These are phyloP conservation scores for Pseudomyrmex sp. DNA, from an alignment of 1,140 invertebrate species.

Conservation along the genomic window DNA sequence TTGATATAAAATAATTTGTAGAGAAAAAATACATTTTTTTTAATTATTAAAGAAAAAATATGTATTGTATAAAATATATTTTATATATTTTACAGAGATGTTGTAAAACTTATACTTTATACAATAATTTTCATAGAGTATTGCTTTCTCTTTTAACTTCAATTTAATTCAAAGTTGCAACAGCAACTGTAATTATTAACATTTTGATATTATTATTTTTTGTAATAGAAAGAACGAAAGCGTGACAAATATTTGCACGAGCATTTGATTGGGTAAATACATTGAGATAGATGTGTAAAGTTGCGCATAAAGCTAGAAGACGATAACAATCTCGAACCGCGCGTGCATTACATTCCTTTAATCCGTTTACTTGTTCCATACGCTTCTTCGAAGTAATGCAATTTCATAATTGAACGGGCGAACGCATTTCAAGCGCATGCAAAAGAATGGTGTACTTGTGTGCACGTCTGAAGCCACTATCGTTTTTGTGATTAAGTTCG, in stretches of 20 bases:
- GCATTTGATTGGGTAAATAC: constrained; percentile 33
- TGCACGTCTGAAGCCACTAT: background rate
- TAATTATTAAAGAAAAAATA: background rate
- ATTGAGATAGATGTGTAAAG: constrained; percentile 27
- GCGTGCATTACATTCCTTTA: constrained; percentile 35
- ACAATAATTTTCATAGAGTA: background rate
- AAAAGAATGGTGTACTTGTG: constrained; percentile 27
- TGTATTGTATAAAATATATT: background rate
- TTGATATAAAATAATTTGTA: background rate
- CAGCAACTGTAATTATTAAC: background rate
- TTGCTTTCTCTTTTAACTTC: too few relatives aligned
- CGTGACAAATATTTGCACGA: constrained; percentile 8
- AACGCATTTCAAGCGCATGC: constrained; percentile 13
- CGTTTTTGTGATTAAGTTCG: constrained; percentile 22
- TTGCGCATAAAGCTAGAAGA: constrained; percentile 54
- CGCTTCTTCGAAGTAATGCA: constrained; percentile 28
- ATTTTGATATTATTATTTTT: background rate
- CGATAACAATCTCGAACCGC: constrained; percentile 27
- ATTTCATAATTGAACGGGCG: constrained; percentile 38
- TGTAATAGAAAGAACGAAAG: constrained; percentile 45
- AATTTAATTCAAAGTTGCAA: background rate
- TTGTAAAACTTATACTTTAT: background rate
- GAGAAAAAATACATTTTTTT: background rate
- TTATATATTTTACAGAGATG: background rate
- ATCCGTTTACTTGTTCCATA: constrained; percentile 45